Base-by-base conservation (phyloP, 2,888 invertebrate species). In the Nesidiocoris tenuis region DNA sequence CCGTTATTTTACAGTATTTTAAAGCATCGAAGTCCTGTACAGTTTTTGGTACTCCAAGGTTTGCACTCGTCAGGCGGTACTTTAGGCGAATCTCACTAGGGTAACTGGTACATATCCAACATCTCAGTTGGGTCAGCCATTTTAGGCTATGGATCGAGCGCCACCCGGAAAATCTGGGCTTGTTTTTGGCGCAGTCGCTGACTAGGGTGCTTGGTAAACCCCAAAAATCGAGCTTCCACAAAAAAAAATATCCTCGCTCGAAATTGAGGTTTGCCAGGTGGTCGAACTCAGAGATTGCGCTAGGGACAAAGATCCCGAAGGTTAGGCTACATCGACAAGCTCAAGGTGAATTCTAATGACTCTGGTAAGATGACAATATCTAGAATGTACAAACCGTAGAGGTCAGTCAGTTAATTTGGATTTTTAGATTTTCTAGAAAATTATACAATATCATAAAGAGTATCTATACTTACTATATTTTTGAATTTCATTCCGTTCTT, bases 71-170 rank as follows among this genome's bases (percentile, higher is more conserved):
- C n/a, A n/a, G n/a, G n/a, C n/a, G n/a, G n/a, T n/a, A n/a, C n/a
- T n/a, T n/a, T n/a, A n/a, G n/a, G n/a, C n/a, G n/a, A n/a, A n/a
- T n/a, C n/a, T n/a, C 3, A 59, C n/a, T 18, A 17, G 19, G 59
- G 17, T 7, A 59, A 59, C 9, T 7, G 59, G 17, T 59, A 7
- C 17, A 59, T 59, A 59, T 19, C 72, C 72, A 61, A 61, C 71
- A 72, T 72, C 72, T 72, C 72, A 72, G 72, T 72, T 72, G 72
- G 72, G 72, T 72, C 22, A 39, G 72, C 72, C 72, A 72, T 72
- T 72, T 72, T 72, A 72, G 72, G 72, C 72, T 72, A 61, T 72
- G 63, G 72, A 72, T 72, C 72, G 72, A 72, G 72, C 72, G 71
- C 19, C 25, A 19, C 57, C 59, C 25, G 23, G 57, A 21, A 57